phyloP scores from a whole-genome alignment of 1,140 invertebrate species.

The Drosophila tani region DNA sequence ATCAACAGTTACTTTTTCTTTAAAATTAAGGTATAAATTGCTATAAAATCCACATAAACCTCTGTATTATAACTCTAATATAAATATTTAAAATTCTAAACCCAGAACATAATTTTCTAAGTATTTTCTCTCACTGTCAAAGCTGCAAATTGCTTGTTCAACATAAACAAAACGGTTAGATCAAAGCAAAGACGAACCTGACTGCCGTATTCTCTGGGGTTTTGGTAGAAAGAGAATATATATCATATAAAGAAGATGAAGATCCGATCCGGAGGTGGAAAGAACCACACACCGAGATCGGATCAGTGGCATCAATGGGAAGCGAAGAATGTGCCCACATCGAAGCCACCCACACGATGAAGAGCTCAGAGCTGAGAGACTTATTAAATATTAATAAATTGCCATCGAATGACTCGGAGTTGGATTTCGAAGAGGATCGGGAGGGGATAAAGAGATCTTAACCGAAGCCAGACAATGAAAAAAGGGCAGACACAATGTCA shows the following conservation, averaged over 20 bases:
- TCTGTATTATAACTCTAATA: no score
- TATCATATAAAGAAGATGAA: conserved; percentile 4
- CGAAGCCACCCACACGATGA: conserved; percentile 63
- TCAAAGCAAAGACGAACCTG: conserved; percentile 40
- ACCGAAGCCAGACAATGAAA: conserved; percentile 30
- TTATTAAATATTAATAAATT: conserved; percentile 71
- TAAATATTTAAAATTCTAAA: neutral
- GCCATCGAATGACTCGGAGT: conserved; percentile 35
- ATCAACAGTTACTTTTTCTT: accelerated
- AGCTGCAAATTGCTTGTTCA: conserved; percentile 52
- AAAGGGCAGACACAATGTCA: conserved; percentile 62
- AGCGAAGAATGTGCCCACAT: conserved; percentile 58
- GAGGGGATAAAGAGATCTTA: conserved; percentile 36
- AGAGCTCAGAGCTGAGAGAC: conserved; percentile 43
- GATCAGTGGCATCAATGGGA: conserved; percentile 32
- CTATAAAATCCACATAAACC: neutral
- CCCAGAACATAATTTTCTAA: neutral
- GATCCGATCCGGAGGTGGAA: conserved; percentile 2
- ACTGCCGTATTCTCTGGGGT: conserved; percentile 12
- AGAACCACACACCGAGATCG: conserved; percentile 49
- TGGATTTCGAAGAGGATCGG: conserved; percentile 27
- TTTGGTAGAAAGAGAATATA: neutral
- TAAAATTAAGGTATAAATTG: neutral
- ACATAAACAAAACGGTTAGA: conserved; percentile 61
- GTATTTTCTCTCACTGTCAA: conserved; percentile 10